These are phyloP conservation scores for Nerophis ophidion DNA, from an alignment of 2,113 vertebrate species.

Conservation along the genomic window DNA sequence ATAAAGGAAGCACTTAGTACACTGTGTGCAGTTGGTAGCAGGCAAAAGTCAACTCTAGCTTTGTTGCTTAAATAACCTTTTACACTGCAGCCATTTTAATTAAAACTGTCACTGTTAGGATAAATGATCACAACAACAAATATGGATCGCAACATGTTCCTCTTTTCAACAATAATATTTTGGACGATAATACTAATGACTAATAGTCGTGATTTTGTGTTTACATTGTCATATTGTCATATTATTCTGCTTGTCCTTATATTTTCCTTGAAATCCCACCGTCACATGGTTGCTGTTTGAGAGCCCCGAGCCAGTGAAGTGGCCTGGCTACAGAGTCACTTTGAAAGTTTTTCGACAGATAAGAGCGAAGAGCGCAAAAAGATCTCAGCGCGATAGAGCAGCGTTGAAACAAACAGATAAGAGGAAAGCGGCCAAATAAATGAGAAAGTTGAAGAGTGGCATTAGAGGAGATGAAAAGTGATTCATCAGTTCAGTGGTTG, in stretches of 20 bases:
- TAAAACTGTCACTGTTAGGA: too few species aligned
- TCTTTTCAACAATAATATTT: too few species aligned
- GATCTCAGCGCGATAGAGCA: slow-evolving; percentile 15
- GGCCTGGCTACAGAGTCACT: slow-evolving; percentile 6
- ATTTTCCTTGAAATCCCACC: neutral
- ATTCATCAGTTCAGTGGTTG: slow-evolving; percentile 40
- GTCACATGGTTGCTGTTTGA: slow-evolving; percentile 13
- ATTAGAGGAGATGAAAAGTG: slow-evolving; percentile 37
- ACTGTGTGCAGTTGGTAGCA: too few species aligned
- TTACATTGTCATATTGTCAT: too few species aligned
- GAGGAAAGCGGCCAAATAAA: slow-evolving; percentile 17
- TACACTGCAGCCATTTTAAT: too few species aligned
- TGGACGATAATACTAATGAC: too few species aligned
- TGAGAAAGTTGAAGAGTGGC: slow-evolving; percentile 32
- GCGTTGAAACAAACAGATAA: slow-evolving; percentile 23
- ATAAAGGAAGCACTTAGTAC: too few species aligned
- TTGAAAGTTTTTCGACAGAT: slow-evolving; percentile 1
- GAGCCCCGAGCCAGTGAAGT: slow-evolving; percentile 1
- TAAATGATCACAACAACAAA: too few species aligned
- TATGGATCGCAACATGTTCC: too few species aligned
- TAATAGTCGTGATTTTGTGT: too few species aligned
- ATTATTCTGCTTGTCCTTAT: neutral
- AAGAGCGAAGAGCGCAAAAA: neutral
- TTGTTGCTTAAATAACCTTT: too few species aligned
- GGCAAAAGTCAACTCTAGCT: too few species aligned